Percentiles rank a stretch among this genome's conserved stretches.
phyloP scores from a whole-genome alignment of 1,140 invertebrate species.

The Drosophila albomicans region DNA sequence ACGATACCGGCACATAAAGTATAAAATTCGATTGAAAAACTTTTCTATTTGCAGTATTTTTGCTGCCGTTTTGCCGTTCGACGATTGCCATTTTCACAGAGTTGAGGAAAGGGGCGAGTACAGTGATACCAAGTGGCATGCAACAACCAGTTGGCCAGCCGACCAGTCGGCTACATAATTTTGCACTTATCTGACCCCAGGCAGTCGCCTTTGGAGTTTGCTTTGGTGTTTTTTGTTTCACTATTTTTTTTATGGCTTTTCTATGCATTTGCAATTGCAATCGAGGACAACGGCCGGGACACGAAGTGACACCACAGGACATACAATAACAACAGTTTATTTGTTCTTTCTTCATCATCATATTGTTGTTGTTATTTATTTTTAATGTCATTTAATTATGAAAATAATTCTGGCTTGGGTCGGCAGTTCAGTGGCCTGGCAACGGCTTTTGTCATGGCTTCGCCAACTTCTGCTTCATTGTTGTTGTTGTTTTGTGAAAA shows the following conservation, averaged over 20 bases:
- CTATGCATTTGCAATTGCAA: constrained; percentile 71
- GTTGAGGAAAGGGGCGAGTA: background rate
- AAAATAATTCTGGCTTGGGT: constrained; percentile 54
- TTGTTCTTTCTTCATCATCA: background rate
- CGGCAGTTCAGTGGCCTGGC: constrained; percentile 23
- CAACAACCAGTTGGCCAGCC: constrained; percentile 4
- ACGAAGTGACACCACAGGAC: constrained; percentile 5
- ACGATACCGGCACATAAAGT: constrained; percentile 60
- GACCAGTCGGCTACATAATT: constrained; percentile 62
- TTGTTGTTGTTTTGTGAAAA: constrained; percentile 52
- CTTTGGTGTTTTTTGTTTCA: constrained; percentile 26
- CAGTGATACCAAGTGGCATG: constrained; percentile 21
- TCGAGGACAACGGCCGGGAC: constrained; percentile 47
- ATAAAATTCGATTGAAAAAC: constrained; percentile 75
- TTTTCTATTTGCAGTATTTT: constrained; percentile 47
- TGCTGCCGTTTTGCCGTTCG: constrained; percentile 5
- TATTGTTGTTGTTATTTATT: constrained; percentile 30
- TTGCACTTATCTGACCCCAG: constrained; percentile 77
- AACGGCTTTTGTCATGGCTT: constrained; percentile 40
- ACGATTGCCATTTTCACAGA: background rate
- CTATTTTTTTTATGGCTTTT: constrained; percentile 73
- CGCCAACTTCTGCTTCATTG: constrained; percentile 18
- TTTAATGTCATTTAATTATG: constrained; percentile 78
- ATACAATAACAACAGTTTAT: constrained; percentile 29
- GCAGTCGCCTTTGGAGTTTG: constrained; percentile 40